Evolutionary conservation across 2,113 vertebrate genomes (phyloP).

Genomic region (Stomatorhinus ivindoensis): DNA sequence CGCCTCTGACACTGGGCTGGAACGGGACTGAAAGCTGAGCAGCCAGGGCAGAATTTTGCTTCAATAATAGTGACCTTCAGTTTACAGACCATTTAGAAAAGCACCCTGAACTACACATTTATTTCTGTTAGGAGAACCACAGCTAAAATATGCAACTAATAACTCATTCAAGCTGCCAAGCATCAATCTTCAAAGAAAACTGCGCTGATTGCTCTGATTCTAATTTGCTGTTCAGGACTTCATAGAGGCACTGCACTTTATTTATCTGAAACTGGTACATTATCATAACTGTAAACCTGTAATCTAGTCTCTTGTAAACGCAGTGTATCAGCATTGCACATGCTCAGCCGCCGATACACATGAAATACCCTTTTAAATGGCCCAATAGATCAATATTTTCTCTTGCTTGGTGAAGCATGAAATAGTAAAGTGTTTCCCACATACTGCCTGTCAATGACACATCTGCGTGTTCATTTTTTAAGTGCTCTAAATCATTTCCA

Average conservation of each 20-base stretch:
- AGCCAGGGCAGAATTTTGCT: neutral
- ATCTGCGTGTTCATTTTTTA: conserved; percentile 6
- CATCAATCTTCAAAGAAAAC: neutral
- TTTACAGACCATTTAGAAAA: neutral
- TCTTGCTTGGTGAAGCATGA: neutral
- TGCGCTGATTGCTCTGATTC: neutral
- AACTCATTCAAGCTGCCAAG: neutral
- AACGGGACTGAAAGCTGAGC: neutral
- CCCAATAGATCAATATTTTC: neutral
- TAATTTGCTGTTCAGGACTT: neutral
- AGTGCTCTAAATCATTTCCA: conserved; percentile 28
- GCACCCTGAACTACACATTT: neutral
- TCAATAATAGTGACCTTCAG: neutral
- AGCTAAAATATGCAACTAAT: neutral
- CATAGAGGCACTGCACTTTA: neutral
- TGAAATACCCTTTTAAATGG: neutral
- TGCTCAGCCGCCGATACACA: neutral
- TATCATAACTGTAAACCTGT: neutral
- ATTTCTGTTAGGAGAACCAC: neutral
- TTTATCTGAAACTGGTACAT: neutral
- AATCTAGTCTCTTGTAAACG: neutral
- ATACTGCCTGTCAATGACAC: neutral
- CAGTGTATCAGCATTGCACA: neutral
- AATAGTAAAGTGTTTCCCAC: neutral
- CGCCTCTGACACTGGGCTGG: neutral